Evolutionary conservation across 1,140 invertebrate genomes (phyloP).

Genomic region (Lepeophtheirus salmonis): DNA sequence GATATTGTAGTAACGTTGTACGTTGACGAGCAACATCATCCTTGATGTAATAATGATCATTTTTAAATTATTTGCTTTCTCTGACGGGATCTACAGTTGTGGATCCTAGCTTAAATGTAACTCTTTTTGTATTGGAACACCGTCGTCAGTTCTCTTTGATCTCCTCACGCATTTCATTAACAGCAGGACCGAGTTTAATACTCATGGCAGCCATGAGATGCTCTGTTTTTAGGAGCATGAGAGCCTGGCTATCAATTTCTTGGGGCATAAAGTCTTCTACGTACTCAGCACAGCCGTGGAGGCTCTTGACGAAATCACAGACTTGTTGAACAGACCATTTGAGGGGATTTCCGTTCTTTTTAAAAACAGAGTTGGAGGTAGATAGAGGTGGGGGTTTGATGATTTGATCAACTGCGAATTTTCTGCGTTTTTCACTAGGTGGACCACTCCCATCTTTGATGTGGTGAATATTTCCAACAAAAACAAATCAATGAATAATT

Average conservation of each 20-base stretch:
- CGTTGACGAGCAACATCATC: too few species aligned
- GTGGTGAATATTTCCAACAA: too few species aligned
- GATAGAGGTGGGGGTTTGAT: background rate
- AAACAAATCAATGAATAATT: too few species aligned
- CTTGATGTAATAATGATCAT: too few species aligned
- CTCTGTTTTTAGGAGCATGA: slow-evolving; percentile 81
- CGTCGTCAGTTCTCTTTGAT: slow-evolving; percentile 10
- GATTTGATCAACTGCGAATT: too few species aligned
- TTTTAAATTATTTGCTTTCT: too few species aligned
- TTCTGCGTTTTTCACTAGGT: too few species aligned
- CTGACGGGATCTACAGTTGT: too few species aligned
- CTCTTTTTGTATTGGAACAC: background rate
- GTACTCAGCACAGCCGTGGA: slow-evolving; percentile 74
- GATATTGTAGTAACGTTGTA: too few species aligned
- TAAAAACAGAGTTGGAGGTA: too few species aligned
- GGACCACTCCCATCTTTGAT: too few species aligned
- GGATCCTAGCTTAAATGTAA: slow-evolving; percentile 7
- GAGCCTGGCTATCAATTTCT: slow-evolving; percentile 84
- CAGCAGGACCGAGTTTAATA: slow-evolving; percentile 78
- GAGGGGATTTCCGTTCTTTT: too few species aligned
- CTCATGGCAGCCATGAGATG: slow-evolving; percentile 83
- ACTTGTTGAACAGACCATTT: slow-evolving; percentile 46
- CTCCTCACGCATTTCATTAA: slow-evolving; percentile 45
- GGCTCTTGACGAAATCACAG: slow-evolving; percentile 60
- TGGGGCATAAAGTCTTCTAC: slow-evolving; percentile 85